Percentiles rank a stretch among this genome's conserved stretches.
Conservation (phyloP, 2,888 invertebrate species). For the Abrostola triplasia region DNA sequence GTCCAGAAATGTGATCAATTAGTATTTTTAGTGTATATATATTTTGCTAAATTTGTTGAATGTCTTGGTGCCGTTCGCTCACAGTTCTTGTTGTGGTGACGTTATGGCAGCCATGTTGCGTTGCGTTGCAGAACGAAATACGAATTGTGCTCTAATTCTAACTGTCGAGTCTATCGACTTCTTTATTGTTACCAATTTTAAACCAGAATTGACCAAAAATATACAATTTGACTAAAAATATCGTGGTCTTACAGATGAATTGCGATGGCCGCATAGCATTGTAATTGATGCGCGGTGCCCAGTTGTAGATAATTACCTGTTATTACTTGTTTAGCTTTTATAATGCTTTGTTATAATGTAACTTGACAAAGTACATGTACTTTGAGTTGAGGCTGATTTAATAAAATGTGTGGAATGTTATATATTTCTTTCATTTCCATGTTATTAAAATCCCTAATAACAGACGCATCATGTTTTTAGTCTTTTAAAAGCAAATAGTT, state of each 20-base stretch:
- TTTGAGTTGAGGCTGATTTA: conserved; percentile 85
- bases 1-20: conserved; percentile 86
- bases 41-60: conserved; percentile 54
- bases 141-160: conserved; percentile 43
- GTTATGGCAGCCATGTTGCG: conserved; percentile 32
- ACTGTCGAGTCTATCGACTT: conserved; percentile 45
- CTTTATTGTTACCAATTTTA: conserved; percentile 43
- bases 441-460: background rate
- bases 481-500: too few species aligned
- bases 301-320: conserved; percentile 74
- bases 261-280: conserved; percentile 55
- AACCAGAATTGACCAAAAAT: conserved; percentile 36
- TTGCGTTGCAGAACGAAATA: conserved; percentile 34
- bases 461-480: too few species aligned
- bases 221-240: conserved; percentile 14
- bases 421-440: conserved; percentile 43
- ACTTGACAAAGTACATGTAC: conserved; percentile 69
- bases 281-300: conserved; percentile 62
- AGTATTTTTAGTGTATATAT: conserved; percentile 83
- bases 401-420: conserved; percentile 77
- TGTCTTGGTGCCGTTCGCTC: conserved; percentile 69
- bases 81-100: conserved; percentile 70
- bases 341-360: conserved; percentile 72
- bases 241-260: conserved; percentile 28
- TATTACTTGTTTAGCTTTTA: conserved; percentile 82